Percentiles rank a stretch among this genome's conserved stretches.
Evolutionary conservation across 2,888 invertebrate genomes (phyloP).

Genomic region (Pseudococcus viburni): DNA sequence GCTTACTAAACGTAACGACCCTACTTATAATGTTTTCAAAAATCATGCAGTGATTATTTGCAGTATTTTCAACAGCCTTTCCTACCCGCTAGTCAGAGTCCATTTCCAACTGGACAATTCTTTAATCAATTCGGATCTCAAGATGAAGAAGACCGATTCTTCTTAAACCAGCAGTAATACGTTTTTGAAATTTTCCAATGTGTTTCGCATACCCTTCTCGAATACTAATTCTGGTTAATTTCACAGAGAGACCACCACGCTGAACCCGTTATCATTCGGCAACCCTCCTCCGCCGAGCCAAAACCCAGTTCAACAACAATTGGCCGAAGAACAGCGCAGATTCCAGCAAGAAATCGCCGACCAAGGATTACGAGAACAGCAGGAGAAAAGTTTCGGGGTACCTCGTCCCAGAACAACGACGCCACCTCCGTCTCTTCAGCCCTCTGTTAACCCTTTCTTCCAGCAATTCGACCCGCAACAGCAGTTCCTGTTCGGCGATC

Average conservation of each 20-base stretch:
- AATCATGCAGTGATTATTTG: not conserved
- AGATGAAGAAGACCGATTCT: slow-evolving; percentile 62
- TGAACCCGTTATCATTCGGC: slow-evolving; percentile 58
- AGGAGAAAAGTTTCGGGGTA: slow-evolving; percentile 44
- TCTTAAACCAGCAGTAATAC: slow-evolving; percentile 29
- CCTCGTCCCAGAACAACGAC: slow-evolving; percentile 35
- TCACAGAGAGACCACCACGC: slow-evolving; percentile 35
- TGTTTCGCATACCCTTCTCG: not conserved
- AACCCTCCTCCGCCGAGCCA: slow-evolving; percentile 12
- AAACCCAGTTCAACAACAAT: slow-evolving; percentile 46
- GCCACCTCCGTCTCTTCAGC: slow-evolving; percentile 41
- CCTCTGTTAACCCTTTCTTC: not conserved
- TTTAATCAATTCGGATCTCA: slow-evolving; percentile 18
- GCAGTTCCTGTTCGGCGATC: not conserved
- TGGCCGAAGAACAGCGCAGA: slow-evolving; percentile 56
- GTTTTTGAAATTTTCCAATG: not conserved
- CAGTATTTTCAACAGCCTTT: slow-evolving; percentile 51
- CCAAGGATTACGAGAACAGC: slow-evolving; percentile 60
- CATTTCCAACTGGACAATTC: not conserved
- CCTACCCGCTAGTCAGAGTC: not conserved
- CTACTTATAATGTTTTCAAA: too few relatives aligned
- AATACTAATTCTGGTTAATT: not conserved
- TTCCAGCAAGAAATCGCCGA: slow-evolving; percentile 65
- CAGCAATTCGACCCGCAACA: slow-evolving; percentile 54
- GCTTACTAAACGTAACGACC: too few relatives aligned